These are phyloP conservation scores for Diplolepis rosae DNA, from an alignment of 2,888 invertebrate genomes.

Conservation along the genomic window DNA sequence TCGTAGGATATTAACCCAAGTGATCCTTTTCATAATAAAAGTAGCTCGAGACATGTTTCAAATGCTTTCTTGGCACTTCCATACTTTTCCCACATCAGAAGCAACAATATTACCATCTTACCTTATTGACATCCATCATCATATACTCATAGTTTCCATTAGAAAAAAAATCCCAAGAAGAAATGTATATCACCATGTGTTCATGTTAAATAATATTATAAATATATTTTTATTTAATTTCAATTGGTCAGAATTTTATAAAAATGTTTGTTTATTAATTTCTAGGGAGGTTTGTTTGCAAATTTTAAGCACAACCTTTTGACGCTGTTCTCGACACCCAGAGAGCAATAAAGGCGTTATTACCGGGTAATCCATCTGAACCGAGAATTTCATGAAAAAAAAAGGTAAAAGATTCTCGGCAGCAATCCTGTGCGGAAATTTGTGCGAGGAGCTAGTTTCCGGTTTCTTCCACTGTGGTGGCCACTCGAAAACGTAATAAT, in stretches of 20 bases:
- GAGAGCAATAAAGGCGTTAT: slow-evolving; percentile 12
- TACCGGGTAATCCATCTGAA: slow-evolving; percentile 14
- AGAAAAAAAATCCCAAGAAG: too few relatives aligned
- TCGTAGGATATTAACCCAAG: neutral
- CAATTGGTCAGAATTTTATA: too few relatives aligned
- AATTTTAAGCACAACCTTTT: slow-evolving; percentile 16
- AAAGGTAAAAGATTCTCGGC: slow-evolving; percentile 5
- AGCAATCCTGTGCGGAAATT: slow-evolving; percentile 21
- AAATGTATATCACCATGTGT: too few relatives aligned
- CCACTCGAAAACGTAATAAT: slow-evolving; percentile 16
- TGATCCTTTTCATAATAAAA: neutral
- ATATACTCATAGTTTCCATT: too few relatives aligned
- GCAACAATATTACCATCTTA: neutral
- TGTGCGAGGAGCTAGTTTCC: slow-evolving; percentile 16
- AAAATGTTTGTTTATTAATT: neutral
- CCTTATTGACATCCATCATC: neutral
- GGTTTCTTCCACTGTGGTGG: slow-evolving; percentile 9
- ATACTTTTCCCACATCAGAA: too few relatives aligned
- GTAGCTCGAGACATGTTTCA: neutral
- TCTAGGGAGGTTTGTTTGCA: neutral
- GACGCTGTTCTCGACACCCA: neutral
- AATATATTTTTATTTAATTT: too few relatives aligned
- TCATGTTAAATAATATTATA: too few relatives aligned
- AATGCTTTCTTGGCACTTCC: slow-evolving; percentile 3
- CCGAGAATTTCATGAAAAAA: neutral